Base-by-base conservation (phyloP, 2,888 invertebrate species). In the Apodemia zela region DNA sequence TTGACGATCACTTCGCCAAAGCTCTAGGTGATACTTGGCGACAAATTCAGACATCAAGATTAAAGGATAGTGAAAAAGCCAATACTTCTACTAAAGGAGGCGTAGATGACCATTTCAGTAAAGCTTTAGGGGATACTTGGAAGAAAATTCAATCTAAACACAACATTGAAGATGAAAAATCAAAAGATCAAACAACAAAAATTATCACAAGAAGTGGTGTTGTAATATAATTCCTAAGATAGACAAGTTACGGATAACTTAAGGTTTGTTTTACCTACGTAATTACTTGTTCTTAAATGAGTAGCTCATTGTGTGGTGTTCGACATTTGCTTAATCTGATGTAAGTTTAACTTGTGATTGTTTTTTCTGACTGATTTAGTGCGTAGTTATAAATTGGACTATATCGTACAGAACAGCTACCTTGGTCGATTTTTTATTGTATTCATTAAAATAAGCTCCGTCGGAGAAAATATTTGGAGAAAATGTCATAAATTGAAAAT, bases 1-100 rank as follows among this genome's bases (percentile, higher is more conserved):
- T 98, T 58, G 97, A 98, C 86, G 97, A 98, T 80, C 98, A 98
- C 81, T 98, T 98, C 87, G 97, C 97, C 42, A 97, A 97, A 89
- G 97, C 98, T 0, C 89, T 98, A 59, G 95, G 95, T 35, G 96
- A 96, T 77, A 97, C 97, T 0, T 97, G 97, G 97, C 92, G 93
- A 68, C 94, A 95, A 81, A 87, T 95, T 67, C 95, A 95, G 78
- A 94, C 94, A 65, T 94, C 94, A 35, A 93, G 93, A 59, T 76
- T 88, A 78, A 93, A 93, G 79, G 89, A 87, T 66, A 82, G 70
- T 47, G 85, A 92, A 51, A 86, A 84, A 70, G 69, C 75, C 51
- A 80, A 83, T 65, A 67, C 75, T 1, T 73, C 42, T 42, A 15
- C 80, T 1, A 79, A 75, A 57, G 85, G 80, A 68, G 82, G 81